These are phyloP conservation scores for Bothrops jararaca DNA, from an alignment of 2,113 vertebrate species.

Conservation along the genomic window DNA sequence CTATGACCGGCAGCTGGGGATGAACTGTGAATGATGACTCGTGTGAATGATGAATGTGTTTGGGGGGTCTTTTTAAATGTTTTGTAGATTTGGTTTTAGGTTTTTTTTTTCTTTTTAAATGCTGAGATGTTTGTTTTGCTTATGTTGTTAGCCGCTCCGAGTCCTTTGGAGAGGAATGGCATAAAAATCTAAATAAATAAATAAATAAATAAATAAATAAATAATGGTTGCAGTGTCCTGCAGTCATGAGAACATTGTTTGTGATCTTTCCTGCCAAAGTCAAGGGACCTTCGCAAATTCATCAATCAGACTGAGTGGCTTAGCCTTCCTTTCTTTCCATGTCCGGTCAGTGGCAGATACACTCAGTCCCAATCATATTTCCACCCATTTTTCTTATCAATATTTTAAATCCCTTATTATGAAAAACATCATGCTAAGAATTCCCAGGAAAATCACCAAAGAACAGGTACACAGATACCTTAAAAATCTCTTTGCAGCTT, in stretches of 20 bases:
- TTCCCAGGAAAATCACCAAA: background rate
- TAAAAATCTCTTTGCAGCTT: slow-evolving; percentile 74
- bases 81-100: too few species aligned
- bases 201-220: too few species aligned
- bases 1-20: too few species aligned
- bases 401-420: accelerated
- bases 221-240: background rate
- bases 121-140: too few species aligned
- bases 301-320: background rate
- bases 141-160: too few species aligned
- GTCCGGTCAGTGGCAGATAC: background rate
- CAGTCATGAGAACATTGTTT: background rate
- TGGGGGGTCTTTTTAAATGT: too few species aligned
- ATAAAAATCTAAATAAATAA: too few species aligned
- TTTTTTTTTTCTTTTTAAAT: too few species aligned
- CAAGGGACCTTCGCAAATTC: background rate
- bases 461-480: slow-evolving; percentile 56
- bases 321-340: background rate
- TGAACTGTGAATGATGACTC: too few species aligned
- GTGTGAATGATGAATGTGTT: too few species aligned
- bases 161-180: too few species aligned
- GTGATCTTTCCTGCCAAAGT: background rate
- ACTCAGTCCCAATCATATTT: background rate
- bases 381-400: accelerated
- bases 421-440: background rate